Evolutionary conservation across 2,888 invertebrate genomes (phyloP).

Genomic region (Steromphala cineraria): DNA sequence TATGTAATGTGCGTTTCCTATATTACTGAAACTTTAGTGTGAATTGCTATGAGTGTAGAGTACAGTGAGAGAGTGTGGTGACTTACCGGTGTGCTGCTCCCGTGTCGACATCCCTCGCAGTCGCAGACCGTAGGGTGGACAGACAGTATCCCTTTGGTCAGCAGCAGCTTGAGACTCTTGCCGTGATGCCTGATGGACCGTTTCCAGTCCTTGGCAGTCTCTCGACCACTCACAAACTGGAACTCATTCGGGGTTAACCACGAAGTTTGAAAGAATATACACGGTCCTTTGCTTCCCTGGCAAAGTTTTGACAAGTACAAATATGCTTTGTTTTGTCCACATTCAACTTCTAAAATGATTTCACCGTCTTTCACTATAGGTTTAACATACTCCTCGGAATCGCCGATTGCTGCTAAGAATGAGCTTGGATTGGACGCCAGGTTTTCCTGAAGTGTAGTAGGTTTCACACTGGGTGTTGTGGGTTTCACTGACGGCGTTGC

Average conservation of each 20-base stretch:
- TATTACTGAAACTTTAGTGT: background rate
- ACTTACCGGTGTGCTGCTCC: constrained; percentile 45
- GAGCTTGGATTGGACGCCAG: constrained; percentile 1
- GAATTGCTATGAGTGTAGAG: background rate
- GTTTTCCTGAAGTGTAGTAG: constrained; percentile 1
- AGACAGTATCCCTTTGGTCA: constrained; percentile 75
- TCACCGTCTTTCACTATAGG: constrained; percentile 59
- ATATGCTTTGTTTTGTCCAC: constrained; percentile 71
- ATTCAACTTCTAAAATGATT: constrained; percentile 72
- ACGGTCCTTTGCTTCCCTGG: constrained; percentile 76
- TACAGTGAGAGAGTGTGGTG: background rate
- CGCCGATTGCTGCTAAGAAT: constrained; percentile 13
- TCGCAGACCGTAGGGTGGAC: constrained; percentile 75
- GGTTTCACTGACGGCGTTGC: background rate
- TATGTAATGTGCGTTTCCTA: background rate
- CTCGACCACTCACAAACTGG: constrained; percentile 75
- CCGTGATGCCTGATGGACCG: constrained; percentile 76
- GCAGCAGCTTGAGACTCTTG: constrained; percentile 75
- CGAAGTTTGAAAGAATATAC: constrained; percentile 73
- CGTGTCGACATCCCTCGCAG: constrained; percentile 68
- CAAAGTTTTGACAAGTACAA: constrained; percentile 74
- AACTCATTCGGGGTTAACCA: constrained; percentile 77
- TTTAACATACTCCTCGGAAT: constrained; percentile 44
- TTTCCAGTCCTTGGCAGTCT: constrained; percentile 77
- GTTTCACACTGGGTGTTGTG: background rate